Percentiles rank a stretch among this genome's conserved stretches.
Evolutionary conservation across 2,113 vertebrate species (phyloP).

Genomic region (Recurvirostra avosetta): DNA sequence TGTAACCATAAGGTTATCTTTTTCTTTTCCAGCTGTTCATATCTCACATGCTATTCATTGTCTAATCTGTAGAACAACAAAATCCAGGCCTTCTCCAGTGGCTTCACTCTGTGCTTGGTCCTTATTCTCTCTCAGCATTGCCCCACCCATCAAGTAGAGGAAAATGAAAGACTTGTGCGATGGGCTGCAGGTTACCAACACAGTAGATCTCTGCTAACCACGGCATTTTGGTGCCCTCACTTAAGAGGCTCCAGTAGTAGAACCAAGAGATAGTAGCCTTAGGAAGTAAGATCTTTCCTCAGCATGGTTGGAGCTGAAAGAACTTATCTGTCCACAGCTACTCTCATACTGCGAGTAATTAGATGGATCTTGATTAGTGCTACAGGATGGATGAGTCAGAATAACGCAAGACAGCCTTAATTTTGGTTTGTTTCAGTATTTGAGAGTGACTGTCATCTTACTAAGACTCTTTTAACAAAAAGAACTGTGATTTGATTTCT

Average conservation of each 20-base stretch:
- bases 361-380: neutral
- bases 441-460: neutral
- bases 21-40: neutral
- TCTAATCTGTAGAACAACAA: neutral
- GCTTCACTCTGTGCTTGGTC: neutral
- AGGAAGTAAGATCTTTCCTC: neutral
- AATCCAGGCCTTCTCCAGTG: neutral
- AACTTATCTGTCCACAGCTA: neutral
- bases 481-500: rapidly evolving
- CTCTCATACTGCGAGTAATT: neutral
- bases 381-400: neutral
- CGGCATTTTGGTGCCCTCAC: neutral
- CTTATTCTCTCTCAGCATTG: neutral
- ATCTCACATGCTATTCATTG: rapidly evolving
- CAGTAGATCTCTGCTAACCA: neutral
- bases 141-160: neutral
- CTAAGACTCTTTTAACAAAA: neutral
- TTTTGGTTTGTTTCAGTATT: neutral
- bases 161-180: rapidly evolving
- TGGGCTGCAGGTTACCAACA: neutral
- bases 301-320: neutral
- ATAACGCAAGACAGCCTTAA: neutral
- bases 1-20: neutral
- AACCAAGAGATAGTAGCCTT: neutral
- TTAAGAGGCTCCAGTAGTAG: neutral